A percentile compares a stretch with the other conserved stretches of the same genome.
Evolutionary conservation across 2,888 invertebrate genomes (phyloP).

Genomic region (Epirrhoe alternata): DNA sequence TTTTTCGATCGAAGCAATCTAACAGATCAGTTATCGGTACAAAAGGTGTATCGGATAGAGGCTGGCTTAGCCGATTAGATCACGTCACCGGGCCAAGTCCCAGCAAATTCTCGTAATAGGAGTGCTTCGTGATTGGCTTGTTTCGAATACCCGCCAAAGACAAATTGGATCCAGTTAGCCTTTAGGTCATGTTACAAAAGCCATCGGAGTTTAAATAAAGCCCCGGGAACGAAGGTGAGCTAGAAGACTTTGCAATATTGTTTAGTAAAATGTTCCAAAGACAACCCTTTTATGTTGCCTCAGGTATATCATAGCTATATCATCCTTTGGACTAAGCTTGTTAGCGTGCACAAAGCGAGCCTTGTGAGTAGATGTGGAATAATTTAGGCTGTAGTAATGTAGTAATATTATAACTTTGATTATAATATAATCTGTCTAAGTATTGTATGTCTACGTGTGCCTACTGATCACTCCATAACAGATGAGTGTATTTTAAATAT

Average conservation of each 20-base stretch:
- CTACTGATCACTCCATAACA: too few relatives aligned
- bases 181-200: conserved; percentile 63
- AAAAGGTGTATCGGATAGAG: conserved; percentile 73
- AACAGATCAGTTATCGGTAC: conserved; percentile 64
- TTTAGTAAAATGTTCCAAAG: neutral
- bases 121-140: conserved; percentile 75
- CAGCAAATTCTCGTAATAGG: conserved; percentile 68
- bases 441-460: too few relatives aligned
- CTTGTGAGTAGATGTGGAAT: too few relatives aligned
- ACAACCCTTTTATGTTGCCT: neutral
- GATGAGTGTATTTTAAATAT: too few relatives aligned
- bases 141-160: conserved; percentile 70
- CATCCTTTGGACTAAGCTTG: neutral
- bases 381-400: too few relatives aligned
- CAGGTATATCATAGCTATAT: neutral
- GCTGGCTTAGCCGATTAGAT: conserved; percentile 73
- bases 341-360: too few relatives aligned
- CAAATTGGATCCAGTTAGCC: conserved; percentile 79
- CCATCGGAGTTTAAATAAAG: conserved; percentile 29
- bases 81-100: conserved; percentile 50
- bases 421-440: too few relatives aligned
- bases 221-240: conserved; percentile 36
- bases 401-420: too few relatives aligned
- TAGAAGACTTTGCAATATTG: conserved; percentile 17
- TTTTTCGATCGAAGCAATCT: conserved; percentile 33